phyloP scores from a whole-genome alignment of 2,888 invertebrate species.

The Gortyna flavago region DNA sequence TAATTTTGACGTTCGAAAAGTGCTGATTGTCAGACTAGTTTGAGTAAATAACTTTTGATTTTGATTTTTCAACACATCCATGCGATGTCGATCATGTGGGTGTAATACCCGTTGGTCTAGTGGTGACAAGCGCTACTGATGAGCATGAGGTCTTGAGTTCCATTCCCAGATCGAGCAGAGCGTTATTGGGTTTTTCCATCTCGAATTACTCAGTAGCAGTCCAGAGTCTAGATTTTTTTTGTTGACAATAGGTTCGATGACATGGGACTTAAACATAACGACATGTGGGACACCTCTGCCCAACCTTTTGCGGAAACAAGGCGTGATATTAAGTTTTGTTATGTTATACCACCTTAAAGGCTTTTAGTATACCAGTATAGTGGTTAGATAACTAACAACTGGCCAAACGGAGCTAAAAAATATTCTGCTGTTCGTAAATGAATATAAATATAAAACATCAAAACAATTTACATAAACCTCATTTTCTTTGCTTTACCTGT shows the following conservation, averaged over 20 bases:
- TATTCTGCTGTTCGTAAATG: not conserved
- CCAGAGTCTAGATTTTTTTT: not conserved
- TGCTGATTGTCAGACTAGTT: no score
- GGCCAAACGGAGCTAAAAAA: not conserved
- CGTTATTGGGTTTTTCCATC: not conserved
- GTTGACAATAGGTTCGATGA: not conserved
- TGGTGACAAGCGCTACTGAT: not conserved
- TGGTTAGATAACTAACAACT: not conserved
- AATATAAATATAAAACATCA: slow-evolving; percentile 9
- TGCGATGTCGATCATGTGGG: not conserved
- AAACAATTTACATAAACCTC: slow-evolving; percentile 36
- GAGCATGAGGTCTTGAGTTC: not conserved
- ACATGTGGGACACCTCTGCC: not conserved
- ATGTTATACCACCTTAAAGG: not conserved
- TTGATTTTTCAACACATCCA: no score
- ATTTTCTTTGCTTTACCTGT: slow-evolving; percentile 28
- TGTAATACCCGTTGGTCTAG: not conserved
- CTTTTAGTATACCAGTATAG: not conserved
- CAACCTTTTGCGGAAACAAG: not conserved
- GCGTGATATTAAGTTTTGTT: not conserved
- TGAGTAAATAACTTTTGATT: no score
- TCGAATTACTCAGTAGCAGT: not conserved
- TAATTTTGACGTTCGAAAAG: no score
- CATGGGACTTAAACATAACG: not conserved
- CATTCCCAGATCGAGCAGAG: not conserved